Evolutionary conservation across 2,888 invertebrate genomes (phyloP).

Genomic region (Diarsia mendica): DNA sequence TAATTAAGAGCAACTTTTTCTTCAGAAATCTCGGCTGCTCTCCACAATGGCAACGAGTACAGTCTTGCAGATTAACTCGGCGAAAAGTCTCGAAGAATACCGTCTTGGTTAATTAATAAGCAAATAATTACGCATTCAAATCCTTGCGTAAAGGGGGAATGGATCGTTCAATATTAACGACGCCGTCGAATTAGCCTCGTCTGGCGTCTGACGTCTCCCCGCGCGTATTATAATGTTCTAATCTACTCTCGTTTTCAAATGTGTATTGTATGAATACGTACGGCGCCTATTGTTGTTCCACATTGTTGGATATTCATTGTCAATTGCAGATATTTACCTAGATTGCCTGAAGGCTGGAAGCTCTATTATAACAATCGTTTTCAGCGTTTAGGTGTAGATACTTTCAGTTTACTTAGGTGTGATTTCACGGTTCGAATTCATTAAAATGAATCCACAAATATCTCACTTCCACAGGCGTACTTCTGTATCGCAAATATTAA

Average conservation of each 20-base stretch:
- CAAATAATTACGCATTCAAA: conserved; percentile 69
- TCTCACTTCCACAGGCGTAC: neutral
- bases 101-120: conserved; percentile 68
- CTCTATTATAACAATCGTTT: conserved; percentile 1
- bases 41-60: conserved; percentile 43
- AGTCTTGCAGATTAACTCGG: conserved; percentile 57
- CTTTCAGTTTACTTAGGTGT: neutral
- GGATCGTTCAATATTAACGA: conserved; percentile 64
- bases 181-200: conserved; percentile 50
- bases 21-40: conserved; percentile 25
- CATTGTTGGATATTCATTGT: conserved; percentile 33
- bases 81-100: conserved; percentile 54
- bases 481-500: neutral
- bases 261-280: conserved; percentile 43
- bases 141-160: conserved; percentile 58
- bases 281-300: conserved; percentile 14
- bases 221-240: conserved; percentile 34
- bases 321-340: conserved; percentile 23
- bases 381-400: neutral
- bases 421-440: neutral
- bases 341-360: neutral
- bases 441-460: neutral
- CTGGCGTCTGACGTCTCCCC: conserved; percentile 2
- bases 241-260: conserved; percentile 48
- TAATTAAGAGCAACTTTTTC: conserved; percentile 52